Conservation (phyloP, 2,797 vertebrate species). For the Cheirogaleus major region DNA sequence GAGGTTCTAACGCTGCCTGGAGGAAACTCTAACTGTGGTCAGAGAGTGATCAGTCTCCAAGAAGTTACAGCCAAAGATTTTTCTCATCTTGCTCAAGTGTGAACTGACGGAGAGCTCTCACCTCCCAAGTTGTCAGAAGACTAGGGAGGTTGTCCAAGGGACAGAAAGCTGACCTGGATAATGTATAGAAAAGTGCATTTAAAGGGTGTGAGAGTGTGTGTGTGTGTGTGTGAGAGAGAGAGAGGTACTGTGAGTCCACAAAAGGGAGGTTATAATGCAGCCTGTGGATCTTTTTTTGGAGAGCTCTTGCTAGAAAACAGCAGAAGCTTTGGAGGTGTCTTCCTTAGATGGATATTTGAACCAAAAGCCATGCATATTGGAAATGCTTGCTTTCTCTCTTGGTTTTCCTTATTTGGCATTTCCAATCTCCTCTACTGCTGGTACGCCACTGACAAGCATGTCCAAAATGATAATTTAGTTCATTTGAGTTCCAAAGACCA, state of each 20-base stretch:
- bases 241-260: not conserved
- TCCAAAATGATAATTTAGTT: not conserved
- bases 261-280: not conserved
- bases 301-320: not conserved
- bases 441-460: not conserved
- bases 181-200: not conserved
- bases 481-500: constrained; percentile 4
- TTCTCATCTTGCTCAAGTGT: not conserved
- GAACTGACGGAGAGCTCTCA: not conserved
- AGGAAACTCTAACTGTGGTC: not conserved
- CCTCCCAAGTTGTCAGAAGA: not conserved
- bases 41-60: not conserved
- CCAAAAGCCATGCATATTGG: not conserved
- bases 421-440: not conserved
- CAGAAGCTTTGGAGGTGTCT: not conserved
- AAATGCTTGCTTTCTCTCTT: not conserved
- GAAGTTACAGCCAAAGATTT: not conserved
- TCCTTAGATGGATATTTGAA: constrained; percentile 24
- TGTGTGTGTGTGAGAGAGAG: not conserved
- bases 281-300: not conserved
- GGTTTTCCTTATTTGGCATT: not conserved
- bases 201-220: not conserved
- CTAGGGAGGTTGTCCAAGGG: not conserved
- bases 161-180: not conserved
- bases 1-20: not conserved